Evolutionary conservation across 2,888 invertebrate genomes (phyloP).

Genomic region (Phortica okadai): DNA sequence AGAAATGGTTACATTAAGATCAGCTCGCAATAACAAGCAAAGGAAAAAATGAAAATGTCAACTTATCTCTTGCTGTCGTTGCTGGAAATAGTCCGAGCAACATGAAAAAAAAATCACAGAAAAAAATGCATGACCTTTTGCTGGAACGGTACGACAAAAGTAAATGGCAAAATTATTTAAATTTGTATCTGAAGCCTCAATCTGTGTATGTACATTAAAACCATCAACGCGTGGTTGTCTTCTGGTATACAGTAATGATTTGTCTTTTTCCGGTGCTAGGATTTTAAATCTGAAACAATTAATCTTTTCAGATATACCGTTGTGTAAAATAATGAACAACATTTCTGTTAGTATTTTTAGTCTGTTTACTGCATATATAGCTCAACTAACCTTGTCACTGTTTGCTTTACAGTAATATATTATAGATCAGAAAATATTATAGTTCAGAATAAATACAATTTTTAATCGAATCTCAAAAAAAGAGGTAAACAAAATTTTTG

Average conservation of each 20-base stretch:
- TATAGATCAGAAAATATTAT: no score
- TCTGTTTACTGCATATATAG: no score
- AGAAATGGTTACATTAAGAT: not conserved
- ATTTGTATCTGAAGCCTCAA: not conserved
- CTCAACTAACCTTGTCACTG: no score
- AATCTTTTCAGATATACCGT: not conserved
- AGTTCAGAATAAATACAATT: no score
- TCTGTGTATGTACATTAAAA: not conserved
- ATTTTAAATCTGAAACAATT: not conserved
- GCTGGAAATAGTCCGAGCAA: not conserved
- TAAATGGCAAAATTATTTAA: slow-evolving; percentile 9
- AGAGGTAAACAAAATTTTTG: no score
- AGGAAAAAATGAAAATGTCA: no score
- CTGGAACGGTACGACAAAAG: not conserved
- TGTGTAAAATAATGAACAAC: no score
- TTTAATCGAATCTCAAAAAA: no score
- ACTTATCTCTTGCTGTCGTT: no score
- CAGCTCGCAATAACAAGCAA: not conserved
- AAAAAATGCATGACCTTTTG: slow-evolving; percentile 20
- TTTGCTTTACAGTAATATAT: no score
- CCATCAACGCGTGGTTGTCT: not conserved
- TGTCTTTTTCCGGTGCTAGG: not conserved
- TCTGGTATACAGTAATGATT: not conserved
- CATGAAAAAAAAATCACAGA: not conserved
- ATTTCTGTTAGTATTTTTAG: no score